Base-by-base conservation (phyloP, 2,797 vertebrate species). In the Phalanger gymnotis region DNA sequence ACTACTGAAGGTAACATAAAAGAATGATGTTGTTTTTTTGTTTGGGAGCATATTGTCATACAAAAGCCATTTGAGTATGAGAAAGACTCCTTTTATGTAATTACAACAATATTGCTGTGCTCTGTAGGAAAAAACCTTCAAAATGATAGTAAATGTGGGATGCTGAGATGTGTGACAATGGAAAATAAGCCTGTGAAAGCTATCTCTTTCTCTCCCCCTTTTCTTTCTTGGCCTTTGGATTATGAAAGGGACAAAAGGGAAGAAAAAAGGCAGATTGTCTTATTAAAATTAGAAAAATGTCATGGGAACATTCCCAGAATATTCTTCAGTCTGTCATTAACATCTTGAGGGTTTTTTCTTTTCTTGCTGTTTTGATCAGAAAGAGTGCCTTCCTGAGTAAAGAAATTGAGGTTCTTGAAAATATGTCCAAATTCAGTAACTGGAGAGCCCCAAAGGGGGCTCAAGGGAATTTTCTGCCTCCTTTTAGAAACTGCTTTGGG, bases 231-330 rank as follows among this genome's bases (percentile, higher is more conserved):
- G 30, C 54, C 90, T 53, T 34, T 53, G 54, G 47, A 87, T 93
- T 94, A 52, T 57, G 40, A 92, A 93, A 93, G 30, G 54, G 54
- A 12, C 73, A 87, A 87, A 40, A 87, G 40, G 40, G 40, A 87
- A 87, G 73, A 51, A 87, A 53, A 66, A 94, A 81, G 52, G 73
- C 81, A 81, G 57, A 58, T 93, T 93, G 9, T 94, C 57, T 87
- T 93, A 57, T 91, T 91, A 90, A 92, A 94, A 52, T 54, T 31
- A 73, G 66, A 89, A 93, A 91, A 47, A 34, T 47, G 53, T 92
- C 54, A 52, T 55, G 51, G 47, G 61, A 93, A 54, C 55, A 92
- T 92, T 93, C 90, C 53, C 16, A 19, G 57, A 95, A 52, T 87
- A 28, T 34, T 28, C 40, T 53, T 55, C 58, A 11, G 51, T 73